Evolutionary conservation across 2,797 vertebrate species (phyloP).

Genomic region (Microtus californicus): DNA sequence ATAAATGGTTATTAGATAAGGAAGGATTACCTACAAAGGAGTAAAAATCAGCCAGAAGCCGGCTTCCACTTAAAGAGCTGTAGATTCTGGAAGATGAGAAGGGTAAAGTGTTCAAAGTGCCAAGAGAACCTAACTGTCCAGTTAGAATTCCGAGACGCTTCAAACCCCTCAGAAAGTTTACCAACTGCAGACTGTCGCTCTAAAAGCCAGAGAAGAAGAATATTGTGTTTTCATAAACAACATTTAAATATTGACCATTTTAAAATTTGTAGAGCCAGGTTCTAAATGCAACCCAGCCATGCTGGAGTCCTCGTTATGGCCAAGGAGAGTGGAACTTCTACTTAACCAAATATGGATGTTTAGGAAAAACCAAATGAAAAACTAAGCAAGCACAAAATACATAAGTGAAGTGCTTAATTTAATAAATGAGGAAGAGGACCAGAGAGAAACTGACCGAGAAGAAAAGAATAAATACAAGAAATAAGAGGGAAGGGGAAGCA

Average conservation of each 20-base stretch:
- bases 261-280: background rate
- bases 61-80: background rate
- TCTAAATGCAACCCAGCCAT: background rate
- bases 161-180: background rate
- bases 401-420: background rate
- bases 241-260: background rate
- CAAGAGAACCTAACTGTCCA: background rate
- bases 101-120: background rate
- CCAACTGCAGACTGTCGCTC: background rate
- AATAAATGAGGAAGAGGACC: background rate
- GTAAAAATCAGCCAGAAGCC: background rate
- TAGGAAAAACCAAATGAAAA: conserved; percentile 7
- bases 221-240: background rate
- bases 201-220: background rate
- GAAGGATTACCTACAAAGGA: background rate
- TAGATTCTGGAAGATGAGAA: background rate
- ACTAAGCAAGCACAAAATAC: background rate
- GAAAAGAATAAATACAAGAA: conserved; percentile 1
- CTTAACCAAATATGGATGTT: background rate
- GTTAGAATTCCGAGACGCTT: conserved; percentile 22
- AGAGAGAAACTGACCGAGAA: conserved; percentile 44
- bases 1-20: background rate
- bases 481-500: background rate
- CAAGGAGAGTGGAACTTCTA: background rate
- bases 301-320: background rate